Evolutionary conservation across 2,113 vertebrate species (phyloP), one percentile per base, ranked within the genome.

Genomic region (Melanostigma gelatinosum): DNA sequence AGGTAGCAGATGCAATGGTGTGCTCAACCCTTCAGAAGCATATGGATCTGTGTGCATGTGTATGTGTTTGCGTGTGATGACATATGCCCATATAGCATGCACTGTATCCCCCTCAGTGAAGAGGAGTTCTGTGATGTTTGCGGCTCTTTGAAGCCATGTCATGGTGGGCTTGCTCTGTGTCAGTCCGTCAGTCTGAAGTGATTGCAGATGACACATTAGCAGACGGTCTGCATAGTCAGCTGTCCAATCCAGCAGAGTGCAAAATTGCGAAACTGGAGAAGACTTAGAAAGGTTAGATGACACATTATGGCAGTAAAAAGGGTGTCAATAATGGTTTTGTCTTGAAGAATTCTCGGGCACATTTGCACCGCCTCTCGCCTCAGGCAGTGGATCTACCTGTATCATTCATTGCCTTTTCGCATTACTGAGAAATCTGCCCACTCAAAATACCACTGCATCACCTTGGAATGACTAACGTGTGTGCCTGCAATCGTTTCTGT

Each of bases 191-290:
- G 71, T 64, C 34, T 52, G 66, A 84, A 76, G 76, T 80, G 85
- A 93, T 90, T 79, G 77, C 61, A 82, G 58, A 82, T 85, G 90
- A 91, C 86, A 89, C 65, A 72, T 87, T 90, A 74, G 73, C 76
- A 65, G 52, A 42, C 71, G n/a, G 74, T 84, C 79, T 82, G 88
- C 89, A 67, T 77, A 52, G 83, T 92, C 89, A 88, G 88, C 86
- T 36, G 38, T 75, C 62, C 65, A 72, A 52, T 84, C 40, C 57
- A 62, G 52, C 73, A 73, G 73, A 92, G 66, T 81, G 86, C 77
- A 82, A 81, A 79, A 77, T 20, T 82, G 83, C 75, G 42, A 79
- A 91, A 89, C 44, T 24, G 58, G 64, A 89, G 78, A 77, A n/a
- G 85, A 87, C 48, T 22, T 68, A 50, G 36, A 72, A 68, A 69